Percentiles rank a stretch among this genome's conserved stretches.
These are phyloP conservation scores for Ips typographus DNA, from an alignment of 1,140 invertebrate species.

Conservation along the genomic window DNA sequence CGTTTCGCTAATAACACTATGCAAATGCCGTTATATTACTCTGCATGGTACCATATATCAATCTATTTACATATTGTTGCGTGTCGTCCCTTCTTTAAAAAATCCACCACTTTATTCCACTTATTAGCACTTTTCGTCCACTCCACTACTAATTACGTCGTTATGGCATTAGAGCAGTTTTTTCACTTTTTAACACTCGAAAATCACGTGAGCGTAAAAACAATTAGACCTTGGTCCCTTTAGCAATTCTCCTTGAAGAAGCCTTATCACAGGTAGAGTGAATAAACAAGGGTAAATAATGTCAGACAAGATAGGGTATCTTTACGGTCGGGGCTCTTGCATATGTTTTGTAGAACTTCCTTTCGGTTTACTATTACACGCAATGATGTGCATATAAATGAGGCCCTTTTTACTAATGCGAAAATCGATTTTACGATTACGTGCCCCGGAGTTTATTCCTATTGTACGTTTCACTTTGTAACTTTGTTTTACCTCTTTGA, in stretches of 20 bases:
- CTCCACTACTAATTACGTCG: slow-evolving; percentile 19
- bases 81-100: slow-evolving; percentile 35
- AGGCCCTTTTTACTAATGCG: slow-evolving; percentile 24
- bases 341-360: slow-evolving; percentile 48
- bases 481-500: too few species aligned
- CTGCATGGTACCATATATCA: slow-evolving; percentile 38
- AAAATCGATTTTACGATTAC: slow-evolving; percentile 25
- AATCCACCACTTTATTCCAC: slow-evolving; percentile 33
- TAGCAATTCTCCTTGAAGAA: background rate
- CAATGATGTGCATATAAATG: slow-evolving; percentile 50
- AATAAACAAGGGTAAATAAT: slow-evolving; percentile 37
- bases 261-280: slow-evolving; percentile 28
- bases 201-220: too few species aligned
- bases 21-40: slow-evolving; percentile 37
- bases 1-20: slow-evolving; percentile 39
- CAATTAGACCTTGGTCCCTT: too few species aligned
- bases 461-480: too few species aligned
- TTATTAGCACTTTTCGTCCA: slow-evolving; percentile 38
- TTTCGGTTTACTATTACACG: slow-evolving; percentile 43
- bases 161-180: slow-evolving; percentile 25
- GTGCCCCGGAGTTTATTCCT: background rate
- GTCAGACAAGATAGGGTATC: slow-evolving; percentile 46
- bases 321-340: slow-evolving; percentile 37
- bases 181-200: background rate
- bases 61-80: slow-evolving; percentile 42